Conservation (phyloP, 2,113 vertebrate genomes). For the Alligator sinensis region DNA sequence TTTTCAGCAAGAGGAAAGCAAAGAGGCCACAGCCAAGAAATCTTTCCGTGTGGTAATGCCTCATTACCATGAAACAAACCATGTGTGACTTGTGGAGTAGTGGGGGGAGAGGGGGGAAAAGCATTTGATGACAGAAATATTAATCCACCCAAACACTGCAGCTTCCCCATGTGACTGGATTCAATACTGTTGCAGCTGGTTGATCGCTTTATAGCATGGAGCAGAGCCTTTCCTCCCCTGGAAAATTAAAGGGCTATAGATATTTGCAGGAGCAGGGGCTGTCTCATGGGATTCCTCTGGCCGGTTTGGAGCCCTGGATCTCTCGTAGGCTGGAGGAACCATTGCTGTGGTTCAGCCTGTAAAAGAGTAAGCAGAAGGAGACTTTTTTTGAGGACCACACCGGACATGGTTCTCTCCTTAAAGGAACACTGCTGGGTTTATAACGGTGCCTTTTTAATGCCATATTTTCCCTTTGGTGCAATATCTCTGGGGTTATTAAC, state of each 20-base stretch:
- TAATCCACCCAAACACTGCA: neutral
- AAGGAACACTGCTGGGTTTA: neutral
- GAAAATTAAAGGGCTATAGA: constrained; percentile 22
- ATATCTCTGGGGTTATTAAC: neutral
- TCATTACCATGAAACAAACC: neutral
- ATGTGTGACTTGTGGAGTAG: neutral
- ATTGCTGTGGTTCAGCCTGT: neutral
- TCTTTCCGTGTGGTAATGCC: neutral
- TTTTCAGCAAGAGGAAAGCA: neutral
- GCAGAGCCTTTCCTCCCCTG: neutral
- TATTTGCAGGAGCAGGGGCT: neutral
- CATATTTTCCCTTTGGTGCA: neutral
- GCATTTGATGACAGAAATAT: neutral
- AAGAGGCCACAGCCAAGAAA: constrained; percentile 4
- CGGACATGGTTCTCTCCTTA: neutral
- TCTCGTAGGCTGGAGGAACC: neutral
- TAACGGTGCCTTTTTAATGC: neutral
- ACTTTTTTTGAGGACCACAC: constrained; percentile 6
- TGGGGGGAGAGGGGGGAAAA: constrained; percentile 1
- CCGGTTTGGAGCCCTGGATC: neutral
- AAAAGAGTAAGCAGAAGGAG: neutral
- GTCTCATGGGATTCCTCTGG: neutral
- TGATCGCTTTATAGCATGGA: neutral
- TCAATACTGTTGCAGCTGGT: neutral
- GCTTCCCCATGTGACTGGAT: neutral